Evolutionary conservation across 2,113 vertebrate species (phyloP), one percentile per base, ranked within the genome.

Genomic region (Hippopotamus amphibius): DNA sequence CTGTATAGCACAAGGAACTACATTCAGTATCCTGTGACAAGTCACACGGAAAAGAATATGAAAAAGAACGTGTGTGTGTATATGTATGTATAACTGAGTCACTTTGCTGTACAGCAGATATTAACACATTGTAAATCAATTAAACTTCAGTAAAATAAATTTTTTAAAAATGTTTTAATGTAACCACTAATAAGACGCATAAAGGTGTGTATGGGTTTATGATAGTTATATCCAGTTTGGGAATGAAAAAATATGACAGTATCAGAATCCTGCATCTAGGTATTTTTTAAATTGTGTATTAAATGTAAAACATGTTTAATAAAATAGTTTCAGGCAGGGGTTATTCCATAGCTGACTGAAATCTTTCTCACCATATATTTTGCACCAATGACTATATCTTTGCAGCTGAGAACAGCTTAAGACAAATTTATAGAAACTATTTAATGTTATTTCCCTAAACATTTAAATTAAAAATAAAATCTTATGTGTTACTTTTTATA

Each of bases 391-490:
- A 37, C 28, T 91, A 59, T 48, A 33, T 84, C 30, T 28, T 85
- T 77, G 11, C 28, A 79, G 55, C 28, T 93, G n/a, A 53, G 63
- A 96, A 74, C 21, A 92, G 65, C 43, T 86, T 50, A 71, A 96
- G 92, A 90, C 3, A 76, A 79, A 93, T 74, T 61, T 69, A 77
- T 50, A 15, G 22, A 61, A 96, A 76, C 24, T 5, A 74, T 57
- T 55, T 82, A 7, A 66, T 55, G 22, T 2, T 72, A 55, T 87
- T 96, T 88, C 66, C 59, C 72, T 93, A 17, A 90, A 90, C 53
- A 90, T 7, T 95, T 83, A 83, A 68, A 87, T 84, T 71, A 83
- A 96, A 95, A 92, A 7, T 46, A 65, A 92, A 93, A 77, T 3
- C 5, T 80, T 87, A 46, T 11, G 80, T 33, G 53, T 53, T 96